phyloP scores from a whole-genome alignment of 2,888 invertebrate species.

The Mimas tiliae region DNA sequence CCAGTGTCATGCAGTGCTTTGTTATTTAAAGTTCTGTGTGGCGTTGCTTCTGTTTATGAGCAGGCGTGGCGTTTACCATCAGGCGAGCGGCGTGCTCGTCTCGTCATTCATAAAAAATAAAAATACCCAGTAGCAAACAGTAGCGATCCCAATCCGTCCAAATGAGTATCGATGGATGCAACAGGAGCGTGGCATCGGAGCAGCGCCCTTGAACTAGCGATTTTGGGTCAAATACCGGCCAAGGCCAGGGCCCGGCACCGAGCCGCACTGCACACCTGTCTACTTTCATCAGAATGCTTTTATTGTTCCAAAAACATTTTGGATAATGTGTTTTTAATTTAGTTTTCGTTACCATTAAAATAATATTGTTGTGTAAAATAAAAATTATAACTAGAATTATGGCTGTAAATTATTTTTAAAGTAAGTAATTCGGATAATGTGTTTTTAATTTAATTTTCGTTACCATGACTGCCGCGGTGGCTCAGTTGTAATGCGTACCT shows the following conservation, averaged over 20 bases:
- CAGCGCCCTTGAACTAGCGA: conserved; percentile 48
- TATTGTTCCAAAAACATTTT: conserved; percentile 5
- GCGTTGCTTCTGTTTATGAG: no score
- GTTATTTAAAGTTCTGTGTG: no score
- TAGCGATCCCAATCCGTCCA: not conserved
- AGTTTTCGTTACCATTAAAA: no score
- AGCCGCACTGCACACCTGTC: conserved; percentile 7
- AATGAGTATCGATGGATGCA: conserved; percentile 26
- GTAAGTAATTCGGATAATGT: not conserved
- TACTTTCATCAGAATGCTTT: not conserved
- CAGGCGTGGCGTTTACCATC: no score
- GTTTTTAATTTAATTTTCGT: conserved; percentile 2
- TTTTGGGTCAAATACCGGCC: conserved; percentile 52
- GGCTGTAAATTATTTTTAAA: no score
- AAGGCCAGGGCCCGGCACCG: conserved; percentile 36
- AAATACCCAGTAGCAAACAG: not conserved
- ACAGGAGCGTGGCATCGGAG: conserved; percentile 40
- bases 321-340: not conserved
- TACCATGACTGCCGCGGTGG: no score
- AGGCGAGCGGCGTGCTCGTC: no score
- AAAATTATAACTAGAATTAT: no score
- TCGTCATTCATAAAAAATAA: no score
- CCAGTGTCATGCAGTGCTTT: no score
- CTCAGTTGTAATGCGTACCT: no score
- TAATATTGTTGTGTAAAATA: no score